These are phyloP conservation scores for Myxocyprinus asiaticus DNA, from an alignment of 2,113 vertebrate genomes.

Conservation along the genomic window DNA sequence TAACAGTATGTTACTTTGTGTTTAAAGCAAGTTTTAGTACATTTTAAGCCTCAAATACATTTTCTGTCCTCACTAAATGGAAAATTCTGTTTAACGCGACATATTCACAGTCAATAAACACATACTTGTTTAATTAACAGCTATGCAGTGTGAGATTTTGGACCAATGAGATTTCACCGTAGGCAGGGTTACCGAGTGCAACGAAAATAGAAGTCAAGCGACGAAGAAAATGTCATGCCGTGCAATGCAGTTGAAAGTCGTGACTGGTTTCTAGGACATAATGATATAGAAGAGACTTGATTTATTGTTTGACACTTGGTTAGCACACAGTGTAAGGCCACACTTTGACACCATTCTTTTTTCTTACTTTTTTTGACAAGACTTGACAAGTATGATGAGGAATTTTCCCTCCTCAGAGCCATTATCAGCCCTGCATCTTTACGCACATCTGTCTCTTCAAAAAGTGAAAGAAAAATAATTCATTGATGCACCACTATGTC, in stretches of 20 bases:
- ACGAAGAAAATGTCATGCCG: too few relatives aligned
- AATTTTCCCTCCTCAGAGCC: slow-evolving; percentile 13
- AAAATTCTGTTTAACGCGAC: not conserved
- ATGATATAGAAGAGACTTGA: not conserved
- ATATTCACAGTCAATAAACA: too few relatives aligned
- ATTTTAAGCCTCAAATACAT: not conserved
- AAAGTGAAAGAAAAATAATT: not conserved
- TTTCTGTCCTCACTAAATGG: not conserved
- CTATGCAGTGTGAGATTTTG: too few relatives aligned
- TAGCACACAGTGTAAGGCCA: slow-evolving; percentile 1
- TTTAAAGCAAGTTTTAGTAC: not conserved
- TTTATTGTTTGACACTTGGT: not conserved
- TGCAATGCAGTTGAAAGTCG: too few relatives aligned
- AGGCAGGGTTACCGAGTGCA: too few relatives aligned
- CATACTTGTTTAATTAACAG: too few relatives aligned
- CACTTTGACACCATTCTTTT: not conserved
- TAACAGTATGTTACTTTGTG: too few relatives aligned
- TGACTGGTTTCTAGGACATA: not conserved
- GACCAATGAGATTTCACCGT: too few relatives aligned
- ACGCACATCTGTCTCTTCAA: not conserved
- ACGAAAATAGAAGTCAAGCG: too few relatives aligned
- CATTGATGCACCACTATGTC: slow-evolving; percentile 31
- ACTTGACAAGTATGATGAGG: slow-evolving; percentile 19
- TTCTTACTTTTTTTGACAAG: not conserved
- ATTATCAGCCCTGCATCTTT: slow-evolving; percentile 24